Evolutionary conservation across 2,888 invertebrate species (phyloP).

Genomic region (Dexiosoma caninum): DNA sequence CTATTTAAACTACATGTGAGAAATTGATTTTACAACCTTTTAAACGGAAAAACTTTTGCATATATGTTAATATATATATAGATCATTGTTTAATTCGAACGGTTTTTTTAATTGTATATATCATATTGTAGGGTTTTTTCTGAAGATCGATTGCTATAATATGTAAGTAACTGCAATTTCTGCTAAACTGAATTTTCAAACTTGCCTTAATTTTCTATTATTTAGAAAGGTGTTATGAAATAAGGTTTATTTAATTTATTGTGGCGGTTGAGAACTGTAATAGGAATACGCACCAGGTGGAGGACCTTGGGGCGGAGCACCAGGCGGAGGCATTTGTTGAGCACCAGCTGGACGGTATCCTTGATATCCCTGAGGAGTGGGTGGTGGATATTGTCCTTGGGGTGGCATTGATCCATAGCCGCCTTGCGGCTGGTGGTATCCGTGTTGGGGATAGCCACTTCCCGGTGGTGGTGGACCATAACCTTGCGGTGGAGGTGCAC

Average conservation of each 20-base stretch:
- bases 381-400: constrained; percentile 81
- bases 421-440: constrained; percentile 79
- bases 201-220: neutral
- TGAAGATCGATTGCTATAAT: too few species aligned
- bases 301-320: constrained; percentile 76
- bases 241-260: constrained; percentile 66
- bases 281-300: constrained; percentile 88
- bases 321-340: constrained; percentile 80
- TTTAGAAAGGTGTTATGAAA: neutral
- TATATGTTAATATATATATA: neutral
- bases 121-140: too few species aligned
- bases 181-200: constrained; percentile 5
- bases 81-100: neutral
- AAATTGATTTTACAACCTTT: neutral
- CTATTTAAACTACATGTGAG: neutral
- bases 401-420: constrained; percentile 81
- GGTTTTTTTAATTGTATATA: neutral
- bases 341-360: constrained; percentile 82
- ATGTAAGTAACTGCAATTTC: neutral
- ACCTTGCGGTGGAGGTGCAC: constrained; percentile 74
- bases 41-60: neutral
- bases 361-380: constrained; percentile 83
- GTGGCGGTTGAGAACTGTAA: constrained; percentile 88
- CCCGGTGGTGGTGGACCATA: constrained; percentile 77
- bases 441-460: constrained; percentile 80